phyloP scores from a whole-genome alignment of 64 coral and sea anemone species.

The Pachyseris speciosa region DNA sequence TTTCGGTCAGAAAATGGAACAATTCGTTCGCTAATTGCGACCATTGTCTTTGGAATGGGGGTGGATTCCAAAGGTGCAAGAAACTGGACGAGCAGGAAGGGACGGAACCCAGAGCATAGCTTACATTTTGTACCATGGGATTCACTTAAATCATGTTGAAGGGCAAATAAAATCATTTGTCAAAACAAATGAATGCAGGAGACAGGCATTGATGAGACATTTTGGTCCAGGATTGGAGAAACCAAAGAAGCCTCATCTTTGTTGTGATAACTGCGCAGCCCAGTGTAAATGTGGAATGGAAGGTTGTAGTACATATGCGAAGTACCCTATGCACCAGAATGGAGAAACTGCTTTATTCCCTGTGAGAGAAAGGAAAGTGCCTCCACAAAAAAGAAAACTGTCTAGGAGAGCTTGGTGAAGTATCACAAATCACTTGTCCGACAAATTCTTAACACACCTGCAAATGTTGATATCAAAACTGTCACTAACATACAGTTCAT shows the following conservation, averaged over 20 bases:
- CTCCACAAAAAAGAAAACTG: too few species aligned
- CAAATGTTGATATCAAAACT: too few species aligned
- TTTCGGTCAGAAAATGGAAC: constrained; percentile 43
- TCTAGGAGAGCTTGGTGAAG: too few species aligned
- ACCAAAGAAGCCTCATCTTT: neutral
- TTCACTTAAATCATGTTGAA: constrained; percentile 32
- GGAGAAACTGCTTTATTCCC: neutral
- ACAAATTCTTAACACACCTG: too few species aligned
- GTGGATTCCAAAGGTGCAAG: constrained; percentile 73
- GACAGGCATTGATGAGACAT: constrained; percentile 45
- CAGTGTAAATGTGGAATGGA: constrained; percentile 35
- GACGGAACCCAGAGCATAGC: constrained; percentile 47
- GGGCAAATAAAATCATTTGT: constrained; percentile 69
- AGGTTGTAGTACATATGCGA: neutral
- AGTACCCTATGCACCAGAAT: neutral
- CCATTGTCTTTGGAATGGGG: constrained; percentile 83
- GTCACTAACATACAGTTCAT: too few species aligned
- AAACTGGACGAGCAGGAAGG: constrained; percentile 73
- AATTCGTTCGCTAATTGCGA: constrained; percentile 56
- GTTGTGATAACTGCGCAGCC: constrained; percentile 68
- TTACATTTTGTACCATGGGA: constrained; percentile 57
- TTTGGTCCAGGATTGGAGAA: constrained; percentile 23
- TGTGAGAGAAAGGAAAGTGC: too few species aligned
- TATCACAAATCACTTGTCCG: too few species aligned
- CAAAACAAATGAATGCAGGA: constrained; percentile 20